A percentile compares a stretch with the other conserved stretches of the same genome.
phyloP scores from a whole-genome alignment of 2,888 invertebrate species.

The Drosophila dives region DNA sequence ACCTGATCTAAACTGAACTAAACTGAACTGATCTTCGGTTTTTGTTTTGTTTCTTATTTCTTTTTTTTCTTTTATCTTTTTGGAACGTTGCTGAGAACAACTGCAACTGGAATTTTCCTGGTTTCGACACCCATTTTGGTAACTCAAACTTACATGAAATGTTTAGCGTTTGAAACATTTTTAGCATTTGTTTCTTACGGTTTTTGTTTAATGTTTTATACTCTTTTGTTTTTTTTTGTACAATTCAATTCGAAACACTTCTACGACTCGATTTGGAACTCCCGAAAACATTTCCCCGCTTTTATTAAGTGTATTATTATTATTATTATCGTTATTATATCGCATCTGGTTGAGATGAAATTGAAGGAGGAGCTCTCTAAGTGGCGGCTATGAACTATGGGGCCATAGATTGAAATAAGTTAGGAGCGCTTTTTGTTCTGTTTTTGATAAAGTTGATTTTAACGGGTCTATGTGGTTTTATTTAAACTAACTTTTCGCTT shows the following conservation, averaged over 20 bases:
- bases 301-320: slow-evolving; percentile 25
- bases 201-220: slow-evolving; percentile 3
- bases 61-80: slow-evolving; percentile 9
- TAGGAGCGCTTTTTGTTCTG: slow-evolving; percentile 21
- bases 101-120: slow-evolving; percentile 75
- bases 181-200: slow-evolving; percentile 18
- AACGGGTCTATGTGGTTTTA: slow-evolving; percentile 49
- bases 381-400: slow-evolving; percentile 39
- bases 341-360: slow-evolving; percentile 43
- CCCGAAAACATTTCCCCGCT: slow-evolving; percentile 50
- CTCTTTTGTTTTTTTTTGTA: slow-evolving; percentile 51
- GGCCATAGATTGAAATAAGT: slow-evolving; percentile 38
- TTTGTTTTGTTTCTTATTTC: slow-evolving; percentile 17
- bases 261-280: slow-evolving; percentile 69
- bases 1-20: slow-evolving; percentile 40
- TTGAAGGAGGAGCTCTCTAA: slow-evolving; percentile 35
- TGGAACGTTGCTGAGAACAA: slow-evolving; percentile 75
- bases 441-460: slow-evolving; percentile 29
- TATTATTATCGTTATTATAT: slow-evolving; percentile 35
- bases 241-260: slow-evolving; percentile 68
- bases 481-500: slow-evolving; percentile 71
- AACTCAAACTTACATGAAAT: slow-evolving; percentile 15
- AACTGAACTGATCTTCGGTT: slow-evolving; percentile 52
- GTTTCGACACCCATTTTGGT: slow-evolving; percentile 14
- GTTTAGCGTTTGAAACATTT: slow-evolving; percentile 55